A percentile compares a stretch with the other conserved stretches of the same genome.
Conservation (phyloP, 2,797 vertebrate species). For the Eulemur albifrons region DNA sequence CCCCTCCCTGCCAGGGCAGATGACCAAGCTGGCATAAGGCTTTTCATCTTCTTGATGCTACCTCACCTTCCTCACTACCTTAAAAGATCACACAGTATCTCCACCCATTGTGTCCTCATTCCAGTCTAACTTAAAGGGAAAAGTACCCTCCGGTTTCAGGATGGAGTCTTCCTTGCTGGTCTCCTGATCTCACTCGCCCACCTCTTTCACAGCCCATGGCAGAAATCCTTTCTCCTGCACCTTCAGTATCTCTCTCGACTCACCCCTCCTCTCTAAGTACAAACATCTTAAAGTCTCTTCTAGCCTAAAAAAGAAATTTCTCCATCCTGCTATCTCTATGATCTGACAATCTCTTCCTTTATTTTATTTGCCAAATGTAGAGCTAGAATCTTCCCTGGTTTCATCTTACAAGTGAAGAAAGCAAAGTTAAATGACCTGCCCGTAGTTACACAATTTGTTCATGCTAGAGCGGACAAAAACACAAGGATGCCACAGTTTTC, state of each 20-base stretch:
- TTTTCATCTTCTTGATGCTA: background rate
- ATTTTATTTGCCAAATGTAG: background rate
- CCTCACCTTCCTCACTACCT: background rate
- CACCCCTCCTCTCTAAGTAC: background rate
- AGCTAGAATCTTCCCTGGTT: background rate
- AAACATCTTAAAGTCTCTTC: background rate
- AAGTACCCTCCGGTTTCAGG: background rate
- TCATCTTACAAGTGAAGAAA: background rate
- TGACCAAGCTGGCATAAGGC: background rate
- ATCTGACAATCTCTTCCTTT: background rate
- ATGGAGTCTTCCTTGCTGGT: background rate
- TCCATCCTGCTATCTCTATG: background rate
- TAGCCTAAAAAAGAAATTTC: conserved; percentile 7
- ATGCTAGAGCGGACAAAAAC: background rate
- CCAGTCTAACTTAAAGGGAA: background rate
- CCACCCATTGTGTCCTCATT: background rate
- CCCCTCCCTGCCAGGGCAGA: background rate
- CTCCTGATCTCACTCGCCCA: background rate
- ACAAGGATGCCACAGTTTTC: background rate
- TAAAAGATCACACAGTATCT: background rate
- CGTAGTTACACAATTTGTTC: background rate
- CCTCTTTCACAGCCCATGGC: background rate
- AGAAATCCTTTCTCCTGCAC: background rate
- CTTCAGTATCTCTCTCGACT: background rate
- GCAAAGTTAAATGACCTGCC: background rate